Conservation (phyloP, 2,113 vertebrate species). For the Rutilus rutilus region DNA sequence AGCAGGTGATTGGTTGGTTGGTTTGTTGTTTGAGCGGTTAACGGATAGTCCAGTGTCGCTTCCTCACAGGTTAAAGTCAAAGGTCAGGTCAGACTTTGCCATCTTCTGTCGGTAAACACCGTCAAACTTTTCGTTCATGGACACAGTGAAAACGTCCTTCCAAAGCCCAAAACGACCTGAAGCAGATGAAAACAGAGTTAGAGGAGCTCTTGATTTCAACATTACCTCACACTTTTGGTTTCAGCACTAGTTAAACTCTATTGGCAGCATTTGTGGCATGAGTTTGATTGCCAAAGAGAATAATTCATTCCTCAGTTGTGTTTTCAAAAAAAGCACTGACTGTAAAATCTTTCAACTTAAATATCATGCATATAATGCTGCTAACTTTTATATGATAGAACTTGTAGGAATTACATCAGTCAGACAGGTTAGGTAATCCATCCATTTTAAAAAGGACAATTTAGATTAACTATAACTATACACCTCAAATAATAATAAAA, state of each 20-base stretch:
- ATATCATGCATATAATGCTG: not conserved
- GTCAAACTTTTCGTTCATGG: constrained; percentile 98
- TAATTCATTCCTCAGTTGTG: not conserved
- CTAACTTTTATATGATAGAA: not conserved
- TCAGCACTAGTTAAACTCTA: not conserved
- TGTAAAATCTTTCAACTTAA: not conserved
- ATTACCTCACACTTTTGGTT: not conserved
- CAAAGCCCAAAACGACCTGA: constrained; percentile 93
- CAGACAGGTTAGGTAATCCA: not conserved
- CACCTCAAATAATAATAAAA: not conserved
- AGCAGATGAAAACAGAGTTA: constrained; percentile 39
- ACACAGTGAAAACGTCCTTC: constrained; percentile 99
- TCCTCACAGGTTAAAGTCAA: constrained; percentile 91
- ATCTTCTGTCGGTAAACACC: constrained; percentile 95
- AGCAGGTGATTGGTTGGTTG: constrained; percentile 17
- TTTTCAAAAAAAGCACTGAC: not conserved
- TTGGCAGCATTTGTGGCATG: not conserved
- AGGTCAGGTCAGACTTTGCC: constrained; percentile 93
- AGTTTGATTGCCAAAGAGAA: not conserved
- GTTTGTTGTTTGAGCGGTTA: not conserved
- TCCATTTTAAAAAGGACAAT: too few relatives aligned
- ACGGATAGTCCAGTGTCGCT: constrained; percentile 4
- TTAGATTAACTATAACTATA: not conserved
- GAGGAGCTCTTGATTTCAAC: not conserved
- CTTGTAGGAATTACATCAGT: not conserved